These are phyloP conservation scores for Galleria mellonella DNA, from an alignment of 1,140 invertebrate genomes.

Conservation along the genomic window DNA sequence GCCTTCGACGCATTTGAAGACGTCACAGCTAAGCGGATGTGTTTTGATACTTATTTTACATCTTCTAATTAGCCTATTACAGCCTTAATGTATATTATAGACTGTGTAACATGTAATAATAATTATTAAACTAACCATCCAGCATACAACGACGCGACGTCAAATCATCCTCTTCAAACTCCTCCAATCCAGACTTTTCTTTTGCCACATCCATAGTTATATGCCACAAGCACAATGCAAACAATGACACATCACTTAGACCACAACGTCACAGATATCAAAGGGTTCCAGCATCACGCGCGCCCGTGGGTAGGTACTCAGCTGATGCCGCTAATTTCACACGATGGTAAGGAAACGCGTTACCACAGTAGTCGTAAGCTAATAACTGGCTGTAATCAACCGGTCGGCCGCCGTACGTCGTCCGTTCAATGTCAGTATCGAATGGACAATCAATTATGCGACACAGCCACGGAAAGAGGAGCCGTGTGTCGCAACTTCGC, in stretches of 20 bases:
- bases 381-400: constrained; percentile 49
- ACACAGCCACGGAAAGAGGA: constrained; percentile 53
- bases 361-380: constrained; percentile 37
- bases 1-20: background rate
- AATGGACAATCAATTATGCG: constrained; percentile 67
- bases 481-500: constrained; percentile 48
- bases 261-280: constrained; percentile 33
- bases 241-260: constrained; percentile 36
- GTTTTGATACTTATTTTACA: constrained; percentile 15
- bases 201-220: constrained; percentile 52
- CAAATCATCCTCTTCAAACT: constrained; percentile 50
- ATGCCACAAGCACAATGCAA: constrained; percentile 9
- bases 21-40: constrained; percentile 2
- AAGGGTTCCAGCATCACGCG: constrained; percentile 20
- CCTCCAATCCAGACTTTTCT: constrained; percentile 43
- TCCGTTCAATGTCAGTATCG: constrained; percentile 67
- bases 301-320: constrained; percentile 6
- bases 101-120: no score
- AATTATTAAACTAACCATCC: constrained; percentile 40
- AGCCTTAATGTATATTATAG: background rate
- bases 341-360: constrained; percentile 27
- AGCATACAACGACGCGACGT: constrained; percentile 59
- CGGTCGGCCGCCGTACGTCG: constrained; percentile 42
- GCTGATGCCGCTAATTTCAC: constrained; percentile 22
- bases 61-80: background rate